A percentile compares a stretch with the other conserved stretches of the same genome.
These are phyloP conservation scores for Phocoena phocoena DNA, from an alignment of 2,113 vertebrate species.

Conservation along the genomic window DNA sequence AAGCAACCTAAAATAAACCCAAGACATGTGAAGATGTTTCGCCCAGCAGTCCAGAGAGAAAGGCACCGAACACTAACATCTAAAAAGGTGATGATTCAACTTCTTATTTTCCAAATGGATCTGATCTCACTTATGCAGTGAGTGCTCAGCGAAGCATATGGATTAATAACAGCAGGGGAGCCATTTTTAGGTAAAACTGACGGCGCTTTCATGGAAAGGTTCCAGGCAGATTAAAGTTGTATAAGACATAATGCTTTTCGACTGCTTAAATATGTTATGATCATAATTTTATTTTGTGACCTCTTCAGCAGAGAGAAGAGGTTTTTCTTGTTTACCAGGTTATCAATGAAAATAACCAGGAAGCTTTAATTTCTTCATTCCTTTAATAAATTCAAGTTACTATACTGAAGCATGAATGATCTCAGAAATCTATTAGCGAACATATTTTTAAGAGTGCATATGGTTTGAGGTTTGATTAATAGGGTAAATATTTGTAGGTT, in stretches of 20 bases:
- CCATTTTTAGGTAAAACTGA: constrained; percentile 51
- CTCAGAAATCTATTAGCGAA: constrained; percentile 19
- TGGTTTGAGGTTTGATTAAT: constrained; percentile 9
- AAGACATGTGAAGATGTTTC: not conserved
- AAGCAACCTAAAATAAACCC: constrained; percentile 40
- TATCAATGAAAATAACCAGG: not conserved
- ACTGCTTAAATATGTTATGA: constrained; percentile 24
- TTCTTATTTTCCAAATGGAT: not conserved
- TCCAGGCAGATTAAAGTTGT: constrained; percentile 51
- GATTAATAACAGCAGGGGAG: constrained; percentile 49
- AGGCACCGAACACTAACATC: not conserved
- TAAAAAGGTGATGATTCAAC: not conserved
- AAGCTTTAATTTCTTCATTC: constrained; percentile 15
- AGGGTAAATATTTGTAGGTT: constrained; percentile 50
- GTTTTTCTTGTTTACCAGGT: not conserved
- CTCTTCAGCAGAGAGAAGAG: constrained; percentile 21
- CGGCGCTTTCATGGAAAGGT: constrained; percentile 38
- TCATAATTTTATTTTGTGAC: constrained; percentile 62
- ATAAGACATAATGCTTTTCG: constrained; percentile 51
- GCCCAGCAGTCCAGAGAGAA: not conserved
- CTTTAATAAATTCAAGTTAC: constrained; percentile 25
- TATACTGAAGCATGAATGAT: not conserved
- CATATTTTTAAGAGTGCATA: not conserved
- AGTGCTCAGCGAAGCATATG: not conserved
- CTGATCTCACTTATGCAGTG: not conserved